Evolutionary conservation across 2,888 invertebrate species (phyloP).

Genomic region (Pegoplata infirma): DNA sequence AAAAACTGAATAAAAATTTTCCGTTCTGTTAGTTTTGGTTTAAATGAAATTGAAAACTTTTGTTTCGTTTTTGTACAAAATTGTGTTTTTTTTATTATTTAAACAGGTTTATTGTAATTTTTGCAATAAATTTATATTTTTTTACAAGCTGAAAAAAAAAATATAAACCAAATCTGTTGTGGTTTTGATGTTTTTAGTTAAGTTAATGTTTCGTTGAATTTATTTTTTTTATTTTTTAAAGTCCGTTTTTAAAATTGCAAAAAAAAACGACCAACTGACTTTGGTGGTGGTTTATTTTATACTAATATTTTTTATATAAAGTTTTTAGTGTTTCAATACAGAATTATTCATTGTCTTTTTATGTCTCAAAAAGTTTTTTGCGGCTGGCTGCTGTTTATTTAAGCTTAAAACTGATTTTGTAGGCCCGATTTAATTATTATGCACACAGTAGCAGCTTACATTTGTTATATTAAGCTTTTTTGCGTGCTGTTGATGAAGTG

Average conservation of each 20-base stretch:
- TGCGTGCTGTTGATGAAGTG: neutral
- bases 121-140: too few species aligned
- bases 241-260: conserved; percentile 6
- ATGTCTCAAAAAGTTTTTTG: too few species aligned
- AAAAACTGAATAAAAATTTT: neutral
- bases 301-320: conserved; percentile 41
- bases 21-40: neutral
- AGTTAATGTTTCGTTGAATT: neutral
- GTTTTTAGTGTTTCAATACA: conserved; percentile 12
- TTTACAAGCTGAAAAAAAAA: neutral
- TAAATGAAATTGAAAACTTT: neutral
- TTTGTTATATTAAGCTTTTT: neutral
- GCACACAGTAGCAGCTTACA: neutral
- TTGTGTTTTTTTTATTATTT: neutral
- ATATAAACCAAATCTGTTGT: neutral
- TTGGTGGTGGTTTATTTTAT: conserved; percentile 40
- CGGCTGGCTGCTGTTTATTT: too few species aligned
- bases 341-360: neutral
- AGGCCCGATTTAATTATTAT: neutral
- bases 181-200: neutral
- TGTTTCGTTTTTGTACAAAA: neutral
- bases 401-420: neutral
- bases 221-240: neutral
- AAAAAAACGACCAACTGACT: conserved; percentile 14
- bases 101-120: neutral